Percentiles rank a stretch among this genome's conserved stretches.
Conservation (phyloP, 2,888 invertebrate species). For the Nemoura dubitans region DNA sequence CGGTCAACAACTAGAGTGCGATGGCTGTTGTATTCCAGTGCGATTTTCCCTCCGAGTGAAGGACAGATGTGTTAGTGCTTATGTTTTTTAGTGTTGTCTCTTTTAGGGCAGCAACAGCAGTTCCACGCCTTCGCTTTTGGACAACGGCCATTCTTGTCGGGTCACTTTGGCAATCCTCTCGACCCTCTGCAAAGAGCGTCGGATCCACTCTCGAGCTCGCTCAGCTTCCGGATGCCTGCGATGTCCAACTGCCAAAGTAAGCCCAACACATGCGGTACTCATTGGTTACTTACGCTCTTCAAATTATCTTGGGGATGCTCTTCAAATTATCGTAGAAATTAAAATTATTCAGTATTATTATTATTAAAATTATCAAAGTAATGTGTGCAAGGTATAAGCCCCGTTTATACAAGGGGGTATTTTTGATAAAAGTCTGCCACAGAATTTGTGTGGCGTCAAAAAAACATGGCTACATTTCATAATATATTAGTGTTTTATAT, state of each 20-base stretch:
- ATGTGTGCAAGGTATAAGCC: no score
- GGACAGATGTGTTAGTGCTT: constrained; percentile 49
- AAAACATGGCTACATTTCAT: no score
- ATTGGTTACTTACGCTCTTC: not conserved
- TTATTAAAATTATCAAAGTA: no score
- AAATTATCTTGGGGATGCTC: no score
- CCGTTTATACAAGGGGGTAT: no score
- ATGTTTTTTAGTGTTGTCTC: constrained; percentile 76
- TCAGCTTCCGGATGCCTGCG: constrained; percentile 77
- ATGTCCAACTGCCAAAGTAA: constrained; percentile 91
- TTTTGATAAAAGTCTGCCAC: no score
- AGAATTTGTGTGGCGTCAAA: no score
- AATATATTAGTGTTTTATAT: no score
- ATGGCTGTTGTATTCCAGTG: no score
- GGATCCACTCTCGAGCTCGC: constrained; percentile 78
- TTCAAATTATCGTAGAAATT: no score
- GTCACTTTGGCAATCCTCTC: constrained; percentile 61
- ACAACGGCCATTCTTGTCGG: constrained; percentile 87
- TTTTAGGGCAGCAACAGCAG: constrained; percentile 95
- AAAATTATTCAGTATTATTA: no score
- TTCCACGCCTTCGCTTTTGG: constrained; percentile 85
- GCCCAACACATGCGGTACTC: constrained; percentile 60
- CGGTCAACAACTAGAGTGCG: no score
- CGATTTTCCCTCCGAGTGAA: not conserved
- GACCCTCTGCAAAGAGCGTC: constrained; percentile 64